phyloP scores from a whole-genome alignment of 2,113 vertebrate species.

The Cyrtonyx montezumae region DNA sequence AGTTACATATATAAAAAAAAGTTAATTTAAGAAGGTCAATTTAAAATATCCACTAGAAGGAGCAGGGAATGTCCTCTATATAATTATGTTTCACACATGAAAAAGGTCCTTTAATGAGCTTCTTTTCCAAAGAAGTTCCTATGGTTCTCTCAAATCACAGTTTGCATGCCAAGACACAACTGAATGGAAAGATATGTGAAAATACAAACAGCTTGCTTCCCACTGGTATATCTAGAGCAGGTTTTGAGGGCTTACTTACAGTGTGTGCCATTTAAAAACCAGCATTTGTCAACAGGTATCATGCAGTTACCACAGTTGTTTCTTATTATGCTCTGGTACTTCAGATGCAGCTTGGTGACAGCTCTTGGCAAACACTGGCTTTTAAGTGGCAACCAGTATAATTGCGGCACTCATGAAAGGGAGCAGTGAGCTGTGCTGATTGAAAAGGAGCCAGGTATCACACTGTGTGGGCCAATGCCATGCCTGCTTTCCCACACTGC shows the following conservation, averaged over 20 bases:
- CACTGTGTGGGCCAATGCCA: rapidly evolving
- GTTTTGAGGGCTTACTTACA: background rate
- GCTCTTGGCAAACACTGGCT: background rate
- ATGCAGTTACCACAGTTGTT: background rate
- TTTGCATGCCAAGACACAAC: background rate
- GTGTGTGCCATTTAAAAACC: background rate
- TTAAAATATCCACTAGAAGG: slow-evolving; percentile 11
- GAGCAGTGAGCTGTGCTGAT: background rate
- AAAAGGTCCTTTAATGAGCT: background rate
- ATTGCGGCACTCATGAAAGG: background rate
- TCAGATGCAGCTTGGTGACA: background rate
- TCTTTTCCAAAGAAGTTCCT: background rate
- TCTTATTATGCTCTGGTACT: background rate
- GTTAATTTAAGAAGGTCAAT: background rate
- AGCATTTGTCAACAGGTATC: background rate
- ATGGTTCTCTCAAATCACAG: background rate
- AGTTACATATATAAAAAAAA: background rate
- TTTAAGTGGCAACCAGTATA: background rate
- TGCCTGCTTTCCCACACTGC: background rate
- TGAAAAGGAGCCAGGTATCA: slow-evolving; percentile 23
- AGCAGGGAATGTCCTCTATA: background rate
- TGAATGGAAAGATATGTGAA: background rate
- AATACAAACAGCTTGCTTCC: background rate
- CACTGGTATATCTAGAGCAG: background rate
- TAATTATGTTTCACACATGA: background rate